Evolutionary conservation across 2,888 invertebrate species (phyloP), one percentile per base, ranked within the genome.

Genomic region (Oscheius sp.): DNA sequence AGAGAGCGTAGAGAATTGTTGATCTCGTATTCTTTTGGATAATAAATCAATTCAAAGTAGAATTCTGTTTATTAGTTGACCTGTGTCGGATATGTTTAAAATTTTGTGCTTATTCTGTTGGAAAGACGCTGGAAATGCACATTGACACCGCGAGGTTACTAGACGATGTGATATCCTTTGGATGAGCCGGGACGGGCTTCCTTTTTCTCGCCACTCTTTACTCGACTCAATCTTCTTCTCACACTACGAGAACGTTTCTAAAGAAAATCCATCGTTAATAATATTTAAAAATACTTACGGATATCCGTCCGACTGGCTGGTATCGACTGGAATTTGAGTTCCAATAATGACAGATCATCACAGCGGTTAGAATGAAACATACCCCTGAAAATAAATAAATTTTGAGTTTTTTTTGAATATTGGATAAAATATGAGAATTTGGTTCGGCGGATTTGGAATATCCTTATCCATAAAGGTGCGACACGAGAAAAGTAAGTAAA

Each of bases 301-400:
- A 83, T 52, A 87, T 80, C 64, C 81, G 76, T 16, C 84, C 85
- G 52, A 87, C 86, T 7, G 86, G 81, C 63, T 87, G 87, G 73
- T 87, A 87, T 58, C 83, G 84, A 21, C 84, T 78, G 0, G 85
- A 85, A 52, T 87, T 83, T 21, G 86, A 85, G 52, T 85, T 85
- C 87, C 87, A 87, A 71, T 87, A 87, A 69, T 87, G 86, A 59
- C 87, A 87, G 71, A 87, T 87, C 77, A 87, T 81, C 29, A 87
- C 86, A 5, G 86, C 85, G 2, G 85, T 87, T 52, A 87, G 74
- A 45, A 87, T 87, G 77, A 87, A 87, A 73, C 86, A 87, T 0
- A 87, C 87, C 21, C 86, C 84, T 79, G 70, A 52, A 73, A 53
- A n/a, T n/a, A n/a, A n/a, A n/a, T n/a, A n/a, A n/a, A n/a, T n/a